Evolutionary conservation across 2,797 vertebrate genomes (phyloP).

Genomic region (Enteromius fasciolatus): DNA sequence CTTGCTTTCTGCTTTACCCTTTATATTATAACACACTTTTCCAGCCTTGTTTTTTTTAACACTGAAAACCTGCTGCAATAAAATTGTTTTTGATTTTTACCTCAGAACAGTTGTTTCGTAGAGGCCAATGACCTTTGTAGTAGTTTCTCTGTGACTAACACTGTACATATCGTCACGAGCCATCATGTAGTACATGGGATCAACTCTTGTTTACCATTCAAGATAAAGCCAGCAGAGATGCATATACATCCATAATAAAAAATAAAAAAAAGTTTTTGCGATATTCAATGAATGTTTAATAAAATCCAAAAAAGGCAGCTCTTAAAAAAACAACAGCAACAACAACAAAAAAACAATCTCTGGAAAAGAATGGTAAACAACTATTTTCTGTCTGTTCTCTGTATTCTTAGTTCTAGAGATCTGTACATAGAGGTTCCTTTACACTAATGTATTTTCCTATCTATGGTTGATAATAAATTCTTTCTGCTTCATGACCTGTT

Average conservation of each 20-base stretch:
- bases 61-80: slow-evolving; percentile 26
- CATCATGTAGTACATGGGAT: slow-evolving; percentile 92
- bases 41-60: slow-evolving; percentile 21
- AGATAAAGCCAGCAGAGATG: slow-evolving; percentile 89
- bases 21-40: slow-evolving; percentile 60
- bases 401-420: slow-evolving; percentile 90
- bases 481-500: slow-evolving; percentile 92
- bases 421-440: slow-evolving; percentile 91
- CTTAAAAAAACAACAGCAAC: slow-evolving; percentile 75
- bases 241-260: neutral
- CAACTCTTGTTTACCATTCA: slow-evolving; percentile 95
- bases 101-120: neutral
- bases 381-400: slow-evolving; percentile 90
- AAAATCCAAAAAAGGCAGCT: slow-evolving; percentile 88
- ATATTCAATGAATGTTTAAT: slow-evolving; percentile 89
- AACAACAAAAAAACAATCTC: slow-evolving; percentile 66
- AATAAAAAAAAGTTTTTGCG: slow-evolving; percentile 82
- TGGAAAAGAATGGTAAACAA: slow-evolving; percentile 92
- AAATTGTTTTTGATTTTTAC: slow-evolving; percentile 23
- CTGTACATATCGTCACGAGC: slow-evolving; percentile 63
- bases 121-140: neutral
- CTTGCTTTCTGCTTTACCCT: slow-evolving; percentile 70
- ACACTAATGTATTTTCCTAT: slow-evolving; percentile 98
- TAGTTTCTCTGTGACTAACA: slow-evolving; percentile 33
- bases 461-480: slow-evolving; percentile 99